A percentile compares a stretch with the other conserved stretches of the same genome.
These are phyloP conservation scores for Anoplius nigerrimus DNA, from an alignment of 2,888 invertebrate species.

Conservation along the genomic window DNA sequence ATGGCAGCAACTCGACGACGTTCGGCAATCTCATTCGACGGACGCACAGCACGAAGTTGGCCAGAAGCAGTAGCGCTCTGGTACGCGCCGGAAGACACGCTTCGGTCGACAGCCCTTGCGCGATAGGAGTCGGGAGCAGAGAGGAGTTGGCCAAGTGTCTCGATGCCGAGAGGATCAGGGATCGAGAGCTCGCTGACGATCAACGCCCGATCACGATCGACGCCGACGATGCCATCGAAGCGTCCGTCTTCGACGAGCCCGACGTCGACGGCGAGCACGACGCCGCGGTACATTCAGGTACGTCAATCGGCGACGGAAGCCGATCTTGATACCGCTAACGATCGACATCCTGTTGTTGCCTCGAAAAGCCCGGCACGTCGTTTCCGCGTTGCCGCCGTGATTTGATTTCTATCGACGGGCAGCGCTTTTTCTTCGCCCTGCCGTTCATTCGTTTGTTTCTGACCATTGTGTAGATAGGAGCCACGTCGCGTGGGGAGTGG, in stretches of 20 bases:
- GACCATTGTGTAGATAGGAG: no score
- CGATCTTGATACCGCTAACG: no score
- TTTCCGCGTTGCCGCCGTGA: no score
- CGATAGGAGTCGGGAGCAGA: slow-evolving; percentile 50
- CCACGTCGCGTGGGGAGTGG: no score
- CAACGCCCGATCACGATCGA: slow-evolving; percentile 44
- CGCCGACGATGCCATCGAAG: slow-evolving; percentile 54
- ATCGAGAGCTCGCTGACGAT: slow-evolving; percentile 44
- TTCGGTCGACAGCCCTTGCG: slow-evolving; percentile 49
- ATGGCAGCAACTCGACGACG: slow-evolving; percentile 65
- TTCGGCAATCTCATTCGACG: slow-evolving; percentile 79
- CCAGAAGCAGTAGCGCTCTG: slow-evolving; percentile 76
- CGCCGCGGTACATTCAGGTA: slow-evolving; percentile 84
- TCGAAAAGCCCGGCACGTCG: no score
- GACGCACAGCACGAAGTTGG: slow-evolving; percentile 84
- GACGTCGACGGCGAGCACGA: slow-evolving; percentile 81
- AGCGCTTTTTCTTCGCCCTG: no score
- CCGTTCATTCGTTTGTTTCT: no score
- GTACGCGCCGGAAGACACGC: slow-evolving; percentile 59
- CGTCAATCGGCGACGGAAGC: not conserved
- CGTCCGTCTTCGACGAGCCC: slow-evolving; percentile 74
- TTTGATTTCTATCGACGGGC: no score
- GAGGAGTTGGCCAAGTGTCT: slow-evolving; percentile 63
- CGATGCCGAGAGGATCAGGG: slow-evolving; percentile 75
- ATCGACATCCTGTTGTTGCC: no score